Base-by-base conservation (phyloP, 2,888 invertebrate genomes). In the Drosophila picticornis region DNA sequence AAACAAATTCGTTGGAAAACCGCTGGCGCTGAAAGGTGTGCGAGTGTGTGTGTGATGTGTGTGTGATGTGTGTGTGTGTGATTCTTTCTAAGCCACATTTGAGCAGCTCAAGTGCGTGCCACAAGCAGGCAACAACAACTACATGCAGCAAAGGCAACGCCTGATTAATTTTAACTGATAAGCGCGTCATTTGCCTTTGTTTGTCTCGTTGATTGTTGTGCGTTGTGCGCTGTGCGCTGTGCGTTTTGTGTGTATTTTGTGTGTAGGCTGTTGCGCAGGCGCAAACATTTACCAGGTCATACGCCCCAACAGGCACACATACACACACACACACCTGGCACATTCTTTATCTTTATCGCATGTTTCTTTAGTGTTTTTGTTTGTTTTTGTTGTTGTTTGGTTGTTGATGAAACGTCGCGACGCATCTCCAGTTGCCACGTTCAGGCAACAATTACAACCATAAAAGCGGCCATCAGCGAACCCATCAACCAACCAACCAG, bases 91-190 rank as follows among this genome's bases (percentile, higher is more conserved):
- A 75, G 73, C 60, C 60, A 72, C 65, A 56, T 65, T 63, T 58
- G 63, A 50, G 50, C 31, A 55, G 58, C 77, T 89, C 80, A 76
- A 89, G 90, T 85, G 90, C 90, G 84, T 89, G 90, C 90, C 90
- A 84, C 60, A 73, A 67, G 36, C 61, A 65, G 32, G 63, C 40
- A 72, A 59, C 34, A 72, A 34, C 43, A 63, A 56, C 22, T 29
- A 48, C 32, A 46, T 43, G 56, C 75, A 66, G 65, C 67, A 72
- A 70, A 64, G 90, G 81, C 90, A 90, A 87, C 84, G 87, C 87
- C 89, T 87, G 87, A 87, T 87, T 87, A 87, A 87, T 87, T 88
- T 87, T 71, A 81, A 89, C 87, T 90, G 87, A 87, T 87, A 87
- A 87, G 89, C 71, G 73, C 80, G 75, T 90, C 90, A 87, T 90